Conservation (phyloP, 2,113 vertebrate genomes). For the Planiliza haematocheilus region DNA sequence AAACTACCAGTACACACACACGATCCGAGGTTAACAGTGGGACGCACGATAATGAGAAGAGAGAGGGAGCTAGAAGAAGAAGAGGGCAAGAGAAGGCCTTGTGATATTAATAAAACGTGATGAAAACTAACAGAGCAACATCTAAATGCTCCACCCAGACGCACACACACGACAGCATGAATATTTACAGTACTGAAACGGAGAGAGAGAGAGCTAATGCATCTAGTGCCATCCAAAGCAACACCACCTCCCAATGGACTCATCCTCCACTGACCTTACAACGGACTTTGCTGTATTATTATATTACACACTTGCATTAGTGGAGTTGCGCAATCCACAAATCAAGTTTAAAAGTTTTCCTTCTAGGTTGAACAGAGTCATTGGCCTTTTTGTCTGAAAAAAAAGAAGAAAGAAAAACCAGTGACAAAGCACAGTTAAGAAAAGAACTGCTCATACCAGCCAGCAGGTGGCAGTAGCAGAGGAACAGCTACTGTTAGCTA, state of each 20-base stretch:
- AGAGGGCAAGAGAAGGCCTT: no score
- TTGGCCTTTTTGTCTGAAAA: no score
- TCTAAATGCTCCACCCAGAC: not conserved
- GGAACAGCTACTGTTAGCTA: no score
- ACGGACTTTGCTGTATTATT: not conserved
- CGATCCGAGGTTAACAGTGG: conserved; percentile 6
- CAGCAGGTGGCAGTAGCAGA: no score
- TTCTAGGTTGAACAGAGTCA: no score
- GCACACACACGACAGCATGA: not conserved
- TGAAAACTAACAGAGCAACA: no score
- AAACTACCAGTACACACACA: conserved; percentile 67
- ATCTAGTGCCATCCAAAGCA: conserved; percentile 2
- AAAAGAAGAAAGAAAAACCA: no score
- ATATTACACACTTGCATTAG: not conserved
- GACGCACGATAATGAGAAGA: not conserved
- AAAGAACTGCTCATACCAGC: no score
- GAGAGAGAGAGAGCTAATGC: not conserved
- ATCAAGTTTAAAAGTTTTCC: not conserved
- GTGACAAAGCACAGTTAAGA: no score
- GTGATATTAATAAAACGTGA: not conserved
- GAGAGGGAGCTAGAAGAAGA: not conserved
- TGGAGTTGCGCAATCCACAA: not conserved
- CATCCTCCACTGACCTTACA: conserved; percentile 8
- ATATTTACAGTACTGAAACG: conserved; percentile 1
- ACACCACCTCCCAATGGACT: conserved; percentile 30